Percentiles rank a stretch among this genome's conserved stretches.
These are phyloP conservation scores for Orchestia grillus DNA, from an alignment of 1,140 invertebrate genomes.

Conservation along the genomic window DNA sequence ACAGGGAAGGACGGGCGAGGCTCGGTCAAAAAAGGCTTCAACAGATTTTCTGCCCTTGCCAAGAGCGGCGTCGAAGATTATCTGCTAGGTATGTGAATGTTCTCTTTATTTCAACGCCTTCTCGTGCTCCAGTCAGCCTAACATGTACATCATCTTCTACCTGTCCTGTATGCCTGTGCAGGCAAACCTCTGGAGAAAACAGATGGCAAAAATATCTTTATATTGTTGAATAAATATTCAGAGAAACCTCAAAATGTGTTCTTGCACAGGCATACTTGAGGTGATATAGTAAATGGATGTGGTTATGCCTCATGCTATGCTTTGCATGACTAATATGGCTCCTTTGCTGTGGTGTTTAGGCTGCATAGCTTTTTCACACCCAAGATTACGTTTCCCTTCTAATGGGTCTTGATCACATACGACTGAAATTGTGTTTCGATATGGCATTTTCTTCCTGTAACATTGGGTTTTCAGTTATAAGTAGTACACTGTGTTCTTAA, in stretches of 20 bases:
- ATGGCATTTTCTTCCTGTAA: too few species aligned
- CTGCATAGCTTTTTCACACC: background rate
- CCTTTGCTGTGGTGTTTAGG: background rate
- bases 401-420: background rate
- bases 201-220: background rate
- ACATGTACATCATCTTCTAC: background rate
- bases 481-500: background rate
- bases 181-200: background rate
- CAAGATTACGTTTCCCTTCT: background rate
- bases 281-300: background rate
- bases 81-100: constrained; percentile 81
- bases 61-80: constrained; percentile 94
- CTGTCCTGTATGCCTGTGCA: background rate
- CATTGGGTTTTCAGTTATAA: too few species aligned
- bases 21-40: constrained; percentile 79
- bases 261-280: background rate
- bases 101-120: constrained; percentile 1
- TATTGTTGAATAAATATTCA: background rate
- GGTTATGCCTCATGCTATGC: background rate
- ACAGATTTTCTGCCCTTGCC: constrained; percentile 92
- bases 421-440: background rate
- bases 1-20: constrained; percentile 67
- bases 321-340: background rate
- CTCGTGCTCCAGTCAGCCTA: background rate
- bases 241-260: background rate